Conservation (phyloP, 2,113 vertebrate species). For the Smithornis capensis region DNA sequence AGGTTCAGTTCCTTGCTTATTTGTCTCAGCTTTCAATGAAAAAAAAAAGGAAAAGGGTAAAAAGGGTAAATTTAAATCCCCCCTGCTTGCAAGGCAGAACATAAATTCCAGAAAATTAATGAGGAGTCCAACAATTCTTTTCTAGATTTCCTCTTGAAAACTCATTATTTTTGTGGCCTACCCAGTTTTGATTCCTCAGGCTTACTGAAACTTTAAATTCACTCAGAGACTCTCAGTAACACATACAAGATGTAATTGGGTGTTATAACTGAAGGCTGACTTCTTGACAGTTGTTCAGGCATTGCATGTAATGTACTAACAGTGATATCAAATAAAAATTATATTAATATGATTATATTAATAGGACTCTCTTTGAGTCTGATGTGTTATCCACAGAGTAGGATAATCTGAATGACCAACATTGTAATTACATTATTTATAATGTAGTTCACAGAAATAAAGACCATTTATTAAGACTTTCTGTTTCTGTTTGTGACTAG, state of each 20-base stretch:
- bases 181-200: background rate
- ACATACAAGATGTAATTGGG: background rate
- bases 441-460: background rate
- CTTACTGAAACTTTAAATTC: background rate
- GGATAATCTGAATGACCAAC: background rate
- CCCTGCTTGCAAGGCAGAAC: background rate
- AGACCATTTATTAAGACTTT: background rate
- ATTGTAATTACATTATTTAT: background rate
- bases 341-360: background rate
- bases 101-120: background rate
- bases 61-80: background rate
- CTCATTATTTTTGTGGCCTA: background rate
- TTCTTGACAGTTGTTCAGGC: background rate
- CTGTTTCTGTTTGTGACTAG: background rate
- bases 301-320: background rate
- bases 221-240: background rate
- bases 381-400: background rate
- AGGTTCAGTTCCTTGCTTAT: background rate
- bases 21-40: background rate
- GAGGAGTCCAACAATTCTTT: fast-evolving
- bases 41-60: background rate
- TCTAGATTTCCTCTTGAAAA: background rate
- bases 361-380: background rate
- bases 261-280: background rate
- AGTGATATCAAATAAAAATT: background rate